These are phyloP conservation scores for Choloepus didactylus DNA, from an alignment of 2,797 vertebrate species.

Conservation along the genomic window DNA sequence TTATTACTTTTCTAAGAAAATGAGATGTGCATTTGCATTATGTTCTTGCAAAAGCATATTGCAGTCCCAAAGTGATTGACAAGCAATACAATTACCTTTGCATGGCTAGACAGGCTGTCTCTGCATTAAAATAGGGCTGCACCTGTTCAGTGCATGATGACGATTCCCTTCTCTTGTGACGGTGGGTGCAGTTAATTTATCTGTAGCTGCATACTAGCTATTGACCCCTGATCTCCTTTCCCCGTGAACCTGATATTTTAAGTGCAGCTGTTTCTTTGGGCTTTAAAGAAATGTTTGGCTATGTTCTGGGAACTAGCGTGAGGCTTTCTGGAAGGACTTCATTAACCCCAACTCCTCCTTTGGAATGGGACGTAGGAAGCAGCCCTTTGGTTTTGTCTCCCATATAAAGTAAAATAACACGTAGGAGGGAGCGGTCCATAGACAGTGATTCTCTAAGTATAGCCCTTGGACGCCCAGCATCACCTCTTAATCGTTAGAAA, in stretches of 20 bases:
- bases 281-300: background rate
- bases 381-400: background rate
- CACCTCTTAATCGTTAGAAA: background rate
- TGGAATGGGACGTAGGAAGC: background rate
- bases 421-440: accelerated
- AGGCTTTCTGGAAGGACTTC: background rate
- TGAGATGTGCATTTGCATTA: conserved; percentile 73
- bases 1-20: conserved; percentile 77
- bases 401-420: background rate
- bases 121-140: conserved; percentile 64
- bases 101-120: conserved; percentile 45
- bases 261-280: background rate
- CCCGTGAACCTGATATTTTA: background rate
- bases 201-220: background rate
- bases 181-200: background rate
- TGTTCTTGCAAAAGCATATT: conserved; percentile 60
- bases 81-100: conserved; percentile 68
- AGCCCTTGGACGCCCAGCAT: background rate
- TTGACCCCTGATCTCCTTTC: background rate
- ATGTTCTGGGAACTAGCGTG: background rate
- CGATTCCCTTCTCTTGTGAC: background rate
- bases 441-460: background rate
- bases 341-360: background rate
- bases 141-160: background rate
- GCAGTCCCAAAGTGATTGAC: conserved; percentile 62